phyloP scores from a whole-genome alignment of 1,140 invertebrate genomes.

The Pseudachorutes palmiensis region DNA sequence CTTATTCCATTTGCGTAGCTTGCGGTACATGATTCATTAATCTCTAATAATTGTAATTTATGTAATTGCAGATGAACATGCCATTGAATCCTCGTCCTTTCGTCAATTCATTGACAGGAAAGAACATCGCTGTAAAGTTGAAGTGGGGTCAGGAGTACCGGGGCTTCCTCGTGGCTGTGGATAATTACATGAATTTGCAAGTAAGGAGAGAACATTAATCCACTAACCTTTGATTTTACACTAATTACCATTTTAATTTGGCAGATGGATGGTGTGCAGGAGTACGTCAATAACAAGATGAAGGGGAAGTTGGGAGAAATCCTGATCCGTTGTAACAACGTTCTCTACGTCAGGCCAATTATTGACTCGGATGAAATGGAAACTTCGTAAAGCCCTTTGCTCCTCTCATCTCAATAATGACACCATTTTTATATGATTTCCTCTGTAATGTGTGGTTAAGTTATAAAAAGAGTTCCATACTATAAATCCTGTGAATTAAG shows the following conservation, averaged over 20 bases:
- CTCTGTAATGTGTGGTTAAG: no score
- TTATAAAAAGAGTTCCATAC: no score
- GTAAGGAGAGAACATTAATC: no score
- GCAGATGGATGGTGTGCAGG: conserved; percentile 91
- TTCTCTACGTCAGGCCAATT: conserved; percentile 88
- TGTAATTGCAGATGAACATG: conserved; percentile 51
- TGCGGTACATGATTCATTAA: no score
- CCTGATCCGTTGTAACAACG: conserved; percentile 96
- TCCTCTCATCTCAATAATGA: no score
- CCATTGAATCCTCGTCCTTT: conserved; percentile 99
- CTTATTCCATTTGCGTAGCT: no score
- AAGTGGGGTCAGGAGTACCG: conserved; percentile 99
- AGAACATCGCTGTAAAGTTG: conserved; percentile 93
- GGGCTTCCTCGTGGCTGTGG: conserved; percentile 92
- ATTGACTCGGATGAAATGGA: conserved; percentile 59
- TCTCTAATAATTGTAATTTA: no score
- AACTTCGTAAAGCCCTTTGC: neutral
- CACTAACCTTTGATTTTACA: conserved; percentile 11
- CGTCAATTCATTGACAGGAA: conserved; percentile 93
- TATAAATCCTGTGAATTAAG: no score
- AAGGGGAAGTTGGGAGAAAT: conserved; percentile 96
- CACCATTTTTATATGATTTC: no score
- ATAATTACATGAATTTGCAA: conserved; percentile 99
- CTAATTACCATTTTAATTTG: conserved; percentile 29
- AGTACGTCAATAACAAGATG: conserved; percentile 82